Evolutionary conservation across 2,888 invertebrate genomes (phyloP).

Genomic region (Dicranocentrus wangi): DNA sequence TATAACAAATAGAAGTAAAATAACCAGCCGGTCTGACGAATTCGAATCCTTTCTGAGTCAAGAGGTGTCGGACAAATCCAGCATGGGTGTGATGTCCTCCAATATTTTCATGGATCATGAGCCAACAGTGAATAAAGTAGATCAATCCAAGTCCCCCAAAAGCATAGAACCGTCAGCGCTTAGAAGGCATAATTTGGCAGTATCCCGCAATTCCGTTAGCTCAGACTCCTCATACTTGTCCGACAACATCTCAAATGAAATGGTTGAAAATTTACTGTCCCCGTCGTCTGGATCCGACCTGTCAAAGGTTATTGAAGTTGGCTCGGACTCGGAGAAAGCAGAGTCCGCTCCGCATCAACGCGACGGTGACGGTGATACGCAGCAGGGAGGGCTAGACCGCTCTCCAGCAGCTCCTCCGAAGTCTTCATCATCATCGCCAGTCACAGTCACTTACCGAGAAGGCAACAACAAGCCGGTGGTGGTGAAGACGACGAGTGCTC

Average conservation of each 20-base stretch:
- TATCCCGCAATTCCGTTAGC: background rate
- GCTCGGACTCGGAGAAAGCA: background rate
- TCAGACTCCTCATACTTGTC: slow-evolving; percentile 28
- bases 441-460: too few relatives aligned
- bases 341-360: too few relatives aligned
- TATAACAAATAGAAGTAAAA: slow-evolving; percentile 26
- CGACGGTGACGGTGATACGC: too few relatives aligned
- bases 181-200: background rate
- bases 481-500: too few relatives aligned
- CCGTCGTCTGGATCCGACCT: slow-evolving; percentile 15
- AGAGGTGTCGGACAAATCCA: slow-evolving; percentile 52
- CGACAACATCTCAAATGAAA: slow-evolving; percentile 57
- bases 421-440: too few relatives aligned
- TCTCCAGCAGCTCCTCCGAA: too few relatives aligned
- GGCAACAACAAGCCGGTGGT: too few relatives aligned
- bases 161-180: background rate
- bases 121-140: slow-evolving; percentile 13
- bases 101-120: slow-evolving; percentile 53
- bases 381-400: too few relatives aligned
- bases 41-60: slow-evolving; percentile 55
- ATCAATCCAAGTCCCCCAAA: background rate
- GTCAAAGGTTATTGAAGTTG: background rate
- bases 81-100: slow-evolving; percentile 57
- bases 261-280: slow-evolving; percentile 35
- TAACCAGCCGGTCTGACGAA: slow-evolving; percentile 34